These are phyloP conservation scores for Mylabris phalerata DNA, from an alignment of 1,140 invertebrate species.

Conservation along the genomic window DNA sequence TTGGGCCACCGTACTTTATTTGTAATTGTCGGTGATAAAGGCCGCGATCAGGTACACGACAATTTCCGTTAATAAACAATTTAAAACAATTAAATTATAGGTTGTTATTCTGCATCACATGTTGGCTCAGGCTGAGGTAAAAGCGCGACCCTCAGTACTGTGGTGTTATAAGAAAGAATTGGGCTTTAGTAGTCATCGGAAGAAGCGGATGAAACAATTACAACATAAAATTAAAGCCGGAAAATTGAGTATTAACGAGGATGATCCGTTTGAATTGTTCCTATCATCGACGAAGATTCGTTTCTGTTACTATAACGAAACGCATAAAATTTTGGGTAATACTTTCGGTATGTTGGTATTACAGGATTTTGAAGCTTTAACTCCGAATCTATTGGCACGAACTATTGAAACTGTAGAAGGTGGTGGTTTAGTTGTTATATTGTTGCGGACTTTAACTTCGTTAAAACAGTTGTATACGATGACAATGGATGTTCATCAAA, in stretches of 20 bases:
- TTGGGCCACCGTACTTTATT: conserved; percentile 88
- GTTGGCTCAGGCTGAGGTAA: conserved; percentile 87
- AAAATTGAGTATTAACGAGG: conserved; percentile 86
- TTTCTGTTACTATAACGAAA: conserved; percentile 97
- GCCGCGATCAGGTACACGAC: conserved; percentile 77
- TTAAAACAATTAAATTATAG: conserved; percentile 44
- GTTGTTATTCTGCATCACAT: conserved; percentile 96
- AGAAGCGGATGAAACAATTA: conserved; percentile 84
- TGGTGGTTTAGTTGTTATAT: conserved; percentile 86
- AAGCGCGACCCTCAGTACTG: conserved; percentile 84
- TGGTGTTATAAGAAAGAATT: conserved; percentile 99
- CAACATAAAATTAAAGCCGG: conserved; percentile 85
- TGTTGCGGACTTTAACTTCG: conserved; percentile 80
- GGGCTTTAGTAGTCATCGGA: conserved; percentile 89
- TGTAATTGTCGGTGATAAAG: conserved; percentile 92
- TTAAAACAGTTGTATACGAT: conserved; percentile 94
- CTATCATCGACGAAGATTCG: conserved; percentile 93
- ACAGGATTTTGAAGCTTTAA: conserved; percentile 98
- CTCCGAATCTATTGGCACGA: conserved; percentile 95
- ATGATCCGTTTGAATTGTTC: conserved; percentile 96
- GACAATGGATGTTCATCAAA: conserved; percentile 97
- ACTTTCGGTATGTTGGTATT: conserved; percentile 97
- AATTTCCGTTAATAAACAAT: neutral
- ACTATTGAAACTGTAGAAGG: conserved; percentile 99
- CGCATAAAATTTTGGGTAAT: conserved; percentile 95